Percentiles rank a stretch among this genome's conserved stretches.
Conservation (phyloP, 2,797 vertebrate genomes). For the Argyrosomus regius region DNA sequence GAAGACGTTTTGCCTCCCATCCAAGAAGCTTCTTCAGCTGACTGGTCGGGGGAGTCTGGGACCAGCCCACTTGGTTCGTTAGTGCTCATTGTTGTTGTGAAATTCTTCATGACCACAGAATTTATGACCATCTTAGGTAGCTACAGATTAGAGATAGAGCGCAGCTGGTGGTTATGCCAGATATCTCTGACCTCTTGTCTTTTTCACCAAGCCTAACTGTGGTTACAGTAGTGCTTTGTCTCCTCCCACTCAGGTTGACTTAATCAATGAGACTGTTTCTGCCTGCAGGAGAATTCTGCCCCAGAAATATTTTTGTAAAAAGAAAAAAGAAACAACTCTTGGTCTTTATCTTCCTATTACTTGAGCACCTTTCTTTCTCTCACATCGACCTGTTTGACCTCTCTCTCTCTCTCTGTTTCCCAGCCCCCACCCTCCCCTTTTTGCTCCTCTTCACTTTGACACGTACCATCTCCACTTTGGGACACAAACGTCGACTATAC, state of each 20-base stretch:
- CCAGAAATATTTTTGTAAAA: neutral
- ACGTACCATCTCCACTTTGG: conserved; percentile 1
- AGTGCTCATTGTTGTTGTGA: too few species aligned
- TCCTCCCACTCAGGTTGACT: conserved; percentile 5
- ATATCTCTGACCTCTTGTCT: conserved; percentile 4
- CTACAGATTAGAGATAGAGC: neutral
- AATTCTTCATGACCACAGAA: neutral
- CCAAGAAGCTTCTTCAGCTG: too few species aligned
- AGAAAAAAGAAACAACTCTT: neutral
- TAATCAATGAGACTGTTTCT: neutral
- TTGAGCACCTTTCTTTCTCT: conserved; percentile 1
- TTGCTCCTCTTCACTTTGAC: conserved; percentile 23
- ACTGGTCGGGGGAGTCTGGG: too few species aligned
- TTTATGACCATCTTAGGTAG: neutral
- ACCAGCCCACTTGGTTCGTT: too few species aligned
- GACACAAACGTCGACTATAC: neutral
- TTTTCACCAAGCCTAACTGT: neutral
- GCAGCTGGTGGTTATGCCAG: neutral
- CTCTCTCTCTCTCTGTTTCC: neutral
- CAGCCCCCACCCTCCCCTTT: neutral
- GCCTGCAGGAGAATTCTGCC: neutral
- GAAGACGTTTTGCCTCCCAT: too few species aligned
- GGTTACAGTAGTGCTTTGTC: neutral
- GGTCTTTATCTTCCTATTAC: too few species aligned
- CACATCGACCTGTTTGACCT: conserved; percentile 17